Percentiles rank a stretch among this genome's conserved stretches.
phyloP scores from a whole-genome alignment of 2,888 invertebrate genomes.

The Xestoiulus laeticollis region DNA sequence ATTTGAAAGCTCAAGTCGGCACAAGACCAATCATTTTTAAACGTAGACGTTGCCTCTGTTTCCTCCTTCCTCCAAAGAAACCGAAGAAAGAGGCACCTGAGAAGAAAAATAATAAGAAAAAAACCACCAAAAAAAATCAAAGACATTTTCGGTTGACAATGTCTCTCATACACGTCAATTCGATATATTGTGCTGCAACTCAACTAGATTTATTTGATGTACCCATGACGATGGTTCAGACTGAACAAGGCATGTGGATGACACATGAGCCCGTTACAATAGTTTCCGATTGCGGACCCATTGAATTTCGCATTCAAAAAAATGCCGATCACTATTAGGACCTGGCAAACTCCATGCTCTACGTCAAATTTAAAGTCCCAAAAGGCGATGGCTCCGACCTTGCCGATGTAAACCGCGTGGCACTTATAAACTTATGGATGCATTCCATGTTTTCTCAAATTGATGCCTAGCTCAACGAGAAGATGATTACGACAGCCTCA shows the following conservation, averaged over 20 bases:
- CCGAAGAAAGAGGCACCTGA: neutral
- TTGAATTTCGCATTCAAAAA: neutral
- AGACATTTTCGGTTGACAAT: neutral
- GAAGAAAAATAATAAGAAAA: neutral
- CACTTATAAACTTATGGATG: neutral
- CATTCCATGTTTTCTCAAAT: neutral
- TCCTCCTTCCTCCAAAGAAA: neutral
- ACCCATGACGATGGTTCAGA: neutral
- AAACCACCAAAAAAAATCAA: neutral
- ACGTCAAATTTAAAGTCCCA: neutral
- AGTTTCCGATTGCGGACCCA: neutral
- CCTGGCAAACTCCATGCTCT: neutral
- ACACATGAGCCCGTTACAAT: neutral
- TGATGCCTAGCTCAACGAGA: neutral
- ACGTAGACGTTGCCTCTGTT: too few species aligned
- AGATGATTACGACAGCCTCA: neutral
- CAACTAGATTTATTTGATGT: neutral
- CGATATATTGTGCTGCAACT: neutral
- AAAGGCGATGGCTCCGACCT: neutral
- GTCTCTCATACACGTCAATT: neutral
- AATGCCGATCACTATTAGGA: neutral
- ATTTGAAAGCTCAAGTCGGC: conserved; percentile 39
- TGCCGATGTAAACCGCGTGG: neutral
- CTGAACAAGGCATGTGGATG: neutral
- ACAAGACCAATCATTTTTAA: neutral